A percentile compares a stretch with the other conserved stretches of the same genome.
Evolutionary conservation across 2,888 invertebrate species (phyloP).

Genomic region (Trichopoda pennipes): DNA sequence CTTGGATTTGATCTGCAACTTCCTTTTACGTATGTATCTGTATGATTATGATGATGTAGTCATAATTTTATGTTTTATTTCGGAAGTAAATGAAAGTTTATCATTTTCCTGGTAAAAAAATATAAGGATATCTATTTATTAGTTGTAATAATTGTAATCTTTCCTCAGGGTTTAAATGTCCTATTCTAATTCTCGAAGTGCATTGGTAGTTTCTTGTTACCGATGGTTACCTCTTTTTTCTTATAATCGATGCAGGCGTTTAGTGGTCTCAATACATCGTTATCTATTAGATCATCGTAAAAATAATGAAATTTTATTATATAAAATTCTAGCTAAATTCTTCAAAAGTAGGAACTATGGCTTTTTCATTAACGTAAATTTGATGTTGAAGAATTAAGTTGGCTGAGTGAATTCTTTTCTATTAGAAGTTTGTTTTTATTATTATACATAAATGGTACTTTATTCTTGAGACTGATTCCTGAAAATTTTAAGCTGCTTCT

Average conservation of each 20-base stretch:
- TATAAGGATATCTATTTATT: constrained; percentile 20
- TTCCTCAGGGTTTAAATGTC: constrained; percentile 39
- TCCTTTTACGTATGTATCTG: too few species aligned
- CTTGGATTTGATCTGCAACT: constrained; percentile 47
- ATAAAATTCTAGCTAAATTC: constrained; percentile 1
- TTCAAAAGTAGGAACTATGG: neutral
- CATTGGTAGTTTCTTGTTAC: too few species aligned
- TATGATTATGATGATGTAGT: constrained; percentile 45
- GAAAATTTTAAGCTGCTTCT: neutral
- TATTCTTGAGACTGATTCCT: neutral
- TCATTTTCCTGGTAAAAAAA: constrained; percentile 33
- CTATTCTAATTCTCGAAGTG: constrained; percentile 21
- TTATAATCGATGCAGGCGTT: too few species aligned
- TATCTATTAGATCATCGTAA: constrained; percentile 14
- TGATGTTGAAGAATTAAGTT: neutral
- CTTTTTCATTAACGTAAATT: constrained; percentile 5
- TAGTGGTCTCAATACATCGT: constrained; percentile 12
- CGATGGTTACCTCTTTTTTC: too few species aligned
- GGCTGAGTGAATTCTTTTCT: neutral
- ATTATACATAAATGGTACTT: neutral
- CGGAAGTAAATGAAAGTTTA: constrained; percentile 38
- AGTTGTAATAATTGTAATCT: constrained; percentile 1
- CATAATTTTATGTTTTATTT: constrained; percentile 52
- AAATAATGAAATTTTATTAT: constrained; percentile 19
- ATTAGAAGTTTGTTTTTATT: neutral